phyloP scores from a whole-genome alignment of 2,113 vertebrate species.

The Psilopogon haemacephalus region DNA sequence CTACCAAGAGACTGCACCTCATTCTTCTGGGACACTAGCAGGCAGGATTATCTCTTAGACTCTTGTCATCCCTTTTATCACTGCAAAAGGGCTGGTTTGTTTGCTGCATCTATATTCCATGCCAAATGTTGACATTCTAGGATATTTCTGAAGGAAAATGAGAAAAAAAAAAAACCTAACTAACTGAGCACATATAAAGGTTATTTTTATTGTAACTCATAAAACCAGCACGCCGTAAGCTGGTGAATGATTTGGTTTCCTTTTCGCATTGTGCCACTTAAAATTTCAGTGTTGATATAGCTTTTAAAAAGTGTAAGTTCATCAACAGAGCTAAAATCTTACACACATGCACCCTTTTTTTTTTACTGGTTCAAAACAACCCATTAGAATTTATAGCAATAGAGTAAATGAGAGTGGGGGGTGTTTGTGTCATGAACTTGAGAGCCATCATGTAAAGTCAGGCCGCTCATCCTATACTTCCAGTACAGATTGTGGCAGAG shows the following conservation, averaged over 20 bases:
- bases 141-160: background rate
- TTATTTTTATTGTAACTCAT: constrained; percentile 7
- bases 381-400: constrained; percentile 1
- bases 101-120: background rate
- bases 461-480: background rate
- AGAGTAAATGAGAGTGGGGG: background rate
- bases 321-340: background rate
- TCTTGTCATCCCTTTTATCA: background rate
- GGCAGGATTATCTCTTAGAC: background rate
- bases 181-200: background rate
- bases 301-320: constrained; percentile 7
- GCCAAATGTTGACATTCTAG: background rate
- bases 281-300: no score
- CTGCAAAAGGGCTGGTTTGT: background rate
- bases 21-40: background rate
- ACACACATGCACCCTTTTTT: no score
- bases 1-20: background rate
- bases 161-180: background rate
- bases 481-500: background rate
- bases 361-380: background rate
- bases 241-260: background rate
- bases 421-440: constrained; percentile 6
- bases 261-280: background rate
- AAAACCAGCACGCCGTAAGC: background rate
- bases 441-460: background rate